phyloP scores from a whole-genome alignment of 35 echinoderm and acorn worm genomes.

The Nesometra sesokonis region DNA sequence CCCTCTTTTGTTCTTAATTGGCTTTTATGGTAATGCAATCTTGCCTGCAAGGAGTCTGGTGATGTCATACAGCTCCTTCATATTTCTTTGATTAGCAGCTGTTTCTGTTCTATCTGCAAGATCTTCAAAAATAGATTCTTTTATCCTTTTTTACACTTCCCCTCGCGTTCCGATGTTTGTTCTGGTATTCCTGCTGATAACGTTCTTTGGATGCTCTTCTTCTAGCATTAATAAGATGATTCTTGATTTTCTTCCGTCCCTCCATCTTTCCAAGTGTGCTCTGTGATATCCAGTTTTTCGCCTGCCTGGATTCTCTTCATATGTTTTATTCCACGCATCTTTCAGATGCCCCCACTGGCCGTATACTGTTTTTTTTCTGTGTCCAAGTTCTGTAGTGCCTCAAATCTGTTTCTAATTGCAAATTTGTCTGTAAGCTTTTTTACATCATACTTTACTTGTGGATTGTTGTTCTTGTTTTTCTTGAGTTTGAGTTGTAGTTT shows the following conservation, averaged over 20 bases:
- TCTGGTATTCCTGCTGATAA: too few species aligned
- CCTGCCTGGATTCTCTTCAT: background rate
- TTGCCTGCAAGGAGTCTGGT: slow-evolving; percentile 13
- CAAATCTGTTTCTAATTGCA: background rate
- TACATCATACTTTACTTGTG: too few species aligned
- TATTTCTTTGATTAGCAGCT: too few species aligned
- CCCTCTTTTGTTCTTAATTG: slow-evolving; percentile 2
- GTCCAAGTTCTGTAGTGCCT: background rate
- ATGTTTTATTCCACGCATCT: slow-evolving; percentile 4
- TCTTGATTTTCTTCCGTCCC: background rate
- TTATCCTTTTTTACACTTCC: too few species aligned
- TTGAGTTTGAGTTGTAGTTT: too few species aligned
- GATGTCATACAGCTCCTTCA: too few species aligned
- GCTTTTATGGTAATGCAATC: background rate
- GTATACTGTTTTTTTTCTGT: slow-evolving; percentile 10
- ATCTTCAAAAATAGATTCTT: too few species aligned
- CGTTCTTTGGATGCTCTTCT: background rate
- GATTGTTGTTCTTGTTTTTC: too few species aligned
- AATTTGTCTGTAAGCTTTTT: too few species aligned
- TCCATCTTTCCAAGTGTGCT: background rate
- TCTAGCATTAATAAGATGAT: background rate
- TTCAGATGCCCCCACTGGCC: slow-evolving; percentile 1
- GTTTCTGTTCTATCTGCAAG: too few species aligned
- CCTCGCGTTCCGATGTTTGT: background rate
- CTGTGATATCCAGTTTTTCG: background rate